phyloP scores from a whole-genome alignment of 2,888 invertebrate species.

The Aleiodes alternator region DNA sequence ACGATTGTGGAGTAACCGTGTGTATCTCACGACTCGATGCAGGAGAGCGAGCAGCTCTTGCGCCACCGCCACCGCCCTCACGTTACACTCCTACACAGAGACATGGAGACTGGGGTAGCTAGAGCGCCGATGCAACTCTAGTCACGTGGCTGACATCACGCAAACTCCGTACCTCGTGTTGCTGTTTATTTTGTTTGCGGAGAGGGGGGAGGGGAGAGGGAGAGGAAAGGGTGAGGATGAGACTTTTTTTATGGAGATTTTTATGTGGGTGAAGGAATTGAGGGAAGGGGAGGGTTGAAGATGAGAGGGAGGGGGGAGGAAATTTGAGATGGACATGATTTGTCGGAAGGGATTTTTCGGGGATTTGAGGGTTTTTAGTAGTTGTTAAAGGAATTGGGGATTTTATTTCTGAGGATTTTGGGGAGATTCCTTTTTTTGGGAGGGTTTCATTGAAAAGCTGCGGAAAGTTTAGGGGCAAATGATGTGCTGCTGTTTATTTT shows the following conservation, averaged over 20 bases:
- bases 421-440: neutral
- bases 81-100: constrained; percentile 47
- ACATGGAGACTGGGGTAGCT: constrained; percentile 29
- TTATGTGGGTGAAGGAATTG: neutral
- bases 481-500: no score
- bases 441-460: no score
- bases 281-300: no score
- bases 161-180: constrained; percentile 51
- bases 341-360: neutral
- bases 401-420: neutral
- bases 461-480: no score
- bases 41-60: constrained; percentile 46
- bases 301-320: no score
- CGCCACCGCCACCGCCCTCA: constrained; percentile 55
- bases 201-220: neutral
- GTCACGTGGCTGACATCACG: constrained; percentile 57
- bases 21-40: constrained; percentile 44
- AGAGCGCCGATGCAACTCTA: constrained; percentile 55
- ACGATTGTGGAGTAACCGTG: constrained; percentile 42
- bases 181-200: neutral
- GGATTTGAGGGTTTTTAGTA: neutral
- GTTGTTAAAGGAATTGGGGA: no score
- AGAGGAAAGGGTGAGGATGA: neutral
- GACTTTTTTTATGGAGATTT: neutral
- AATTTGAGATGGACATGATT: neutral